phyloP scores from a whole-genome alignment of 2,113 vertebrate species.

The Struthio camelus region DNA sequence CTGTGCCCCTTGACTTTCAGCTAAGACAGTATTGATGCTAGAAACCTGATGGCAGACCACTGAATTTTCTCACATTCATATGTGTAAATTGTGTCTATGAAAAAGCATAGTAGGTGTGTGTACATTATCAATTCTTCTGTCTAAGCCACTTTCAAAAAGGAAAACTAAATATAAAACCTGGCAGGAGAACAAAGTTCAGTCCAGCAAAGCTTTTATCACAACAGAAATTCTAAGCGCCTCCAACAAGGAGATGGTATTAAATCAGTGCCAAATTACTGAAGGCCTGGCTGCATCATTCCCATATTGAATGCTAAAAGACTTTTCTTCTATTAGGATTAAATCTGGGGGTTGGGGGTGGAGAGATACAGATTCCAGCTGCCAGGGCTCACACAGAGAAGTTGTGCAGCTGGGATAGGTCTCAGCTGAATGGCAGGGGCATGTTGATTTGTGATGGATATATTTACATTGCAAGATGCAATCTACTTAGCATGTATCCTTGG shows the following conservation, averaged over 20 bases:
- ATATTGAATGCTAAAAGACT: not conserved
- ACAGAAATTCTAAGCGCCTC: not conserved
- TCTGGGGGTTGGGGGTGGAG: not conserved
- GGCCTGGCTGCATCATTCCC: not conserved
- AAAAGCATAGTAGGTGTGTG: not conserved
- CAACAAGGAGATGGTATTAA: not conserved
- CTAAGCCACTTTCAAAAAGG: not conserved
- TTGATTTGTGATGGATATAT: not conserved
- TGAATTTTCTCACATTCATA: not conserved
- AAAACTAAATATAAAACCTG: slow-evolving; percentile 48
- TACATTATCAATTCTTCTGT: not conserved
- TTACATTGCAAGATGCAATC: not conserved
- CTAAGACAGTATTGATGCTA: not conserved
- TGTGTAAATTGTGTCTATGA: not conserved
- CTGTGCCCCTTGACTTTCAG: not conserved
- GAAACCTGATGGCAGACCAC: not conserved
- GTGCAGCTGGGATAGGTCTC: not conserved
- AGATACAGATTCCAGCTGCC: not conserved
- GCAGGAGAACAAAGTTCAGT: slow-evolving; percentile 14
- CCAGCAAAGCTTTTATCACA: not conserved
- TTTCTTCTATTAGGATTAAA: not conserved
- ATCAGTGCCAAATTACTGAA: not conserved
- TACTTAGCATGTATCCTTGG: not conserved
- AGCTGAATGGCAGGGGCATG: not conserved
- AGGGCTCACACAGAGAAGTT: not conserved